phyloP scores from a whole-genome alignment of 2,797 vertebrate species.

The Acipenser transmontanus region DNA sequence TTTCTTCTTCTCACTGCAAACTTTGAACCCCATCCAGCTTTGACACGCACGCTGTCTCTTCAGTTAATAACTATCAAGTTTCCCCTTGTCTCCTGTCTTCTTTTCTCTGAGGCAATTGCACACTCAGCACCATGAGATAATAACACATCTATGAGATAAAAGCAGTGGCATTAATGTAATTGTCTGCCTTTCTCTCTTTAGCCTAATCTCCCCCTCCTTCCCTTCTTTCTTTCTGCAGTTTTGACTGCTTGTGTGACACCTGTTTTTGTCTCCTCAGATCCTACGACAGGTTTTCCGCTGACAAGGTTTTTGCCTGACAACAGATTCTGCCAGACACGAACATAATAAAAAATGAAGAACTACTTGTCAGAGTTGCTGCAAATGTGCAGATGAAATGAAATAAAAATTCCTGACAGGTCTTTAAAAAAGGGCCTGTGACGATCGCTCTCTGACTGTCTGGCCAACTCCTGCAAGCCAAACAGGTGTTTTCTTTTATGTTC shows the following conservation, averaged over 20 bases:
- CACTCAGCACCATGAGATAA: conserved; percentile 77
- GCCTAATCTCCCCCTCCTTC: conserved; percentile 68
- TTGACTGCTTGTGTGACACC: conserved; percentile 89
- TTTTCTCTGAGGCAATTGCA: conserved; percentile 71
- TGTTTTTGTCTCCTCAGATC: conserved; percentile 91
- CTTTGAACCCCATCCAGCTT: conserved; percentile 74
- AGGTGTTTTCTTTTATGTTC: conserved; percentile 75
- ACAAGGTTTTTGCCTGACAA: conserved; percentile 87
- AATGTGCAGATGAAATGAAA: conserved; percentile 75
- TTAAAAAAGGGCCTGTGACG: conserved; percentile 48
- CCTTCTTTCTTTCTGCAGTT: conserved; percentile 66
- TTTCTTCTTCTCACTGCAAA: conserved; percentile 46
- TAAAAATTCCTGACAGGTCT: conserved; percentile 36
- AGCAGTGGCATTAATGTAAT: conserved; percentile 81
- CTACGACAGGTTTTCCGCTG: conserved; percentile 82
- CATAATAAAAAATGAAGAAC: conserved; percentile 96
- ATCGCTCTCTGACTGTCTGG: conserved; percentile 53
- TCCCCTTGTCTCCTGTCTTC: conserved; percentile 69
- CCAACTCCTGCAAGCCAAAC: conserved; percentile 61
- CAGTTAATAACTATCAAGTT: conserved; percentile 77
- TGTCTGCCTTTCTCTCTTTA: conserved; percentile 75
- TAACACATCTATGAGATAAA: conserved; percentile 81
- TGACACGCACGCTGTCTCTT: conserved; percentile 62
- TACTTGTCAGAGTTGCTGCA: conserved; percentile 89
- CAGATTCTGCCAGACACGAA: conserved; percentile 82